Conservation (phyloP, 1,140 invertebrate genomes). For the Plodia interpunctella region DNA sequence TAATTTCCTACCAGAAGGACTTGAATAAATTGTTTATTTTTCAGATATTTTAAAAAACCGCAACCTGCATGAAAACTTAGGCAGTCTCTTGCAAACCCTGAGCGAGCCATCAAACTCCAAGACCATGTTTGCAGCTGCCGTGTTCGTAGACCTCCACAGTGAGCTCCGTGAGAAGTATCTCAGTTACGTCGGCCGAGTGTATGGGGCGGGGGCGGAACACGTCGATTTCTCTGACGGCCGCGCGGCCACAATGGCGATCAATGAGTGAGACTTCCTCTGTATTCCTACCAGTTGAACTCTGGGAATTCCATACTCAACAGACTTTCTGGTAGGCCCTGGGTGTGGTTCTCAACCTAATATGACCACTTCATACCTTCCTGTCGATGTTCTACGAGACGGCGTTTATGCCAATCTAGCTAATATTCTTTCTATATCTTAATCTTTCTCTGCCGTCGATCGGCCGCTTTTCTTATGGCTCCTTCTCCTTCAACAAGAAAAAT, state of each 20-base stretch:
- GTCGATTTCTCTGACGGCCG: constrained; percentile 77
- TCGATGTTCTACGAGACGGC: too few species aligned
- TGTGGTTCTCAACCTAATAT: too few species aligned
- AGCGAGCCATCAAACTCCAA: constrained; percentile 40
- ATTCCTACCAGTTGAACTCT: neutral
- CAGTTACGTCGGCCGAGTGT: constrained; percentile 72
- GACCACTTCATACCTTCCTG: too few species aligned
- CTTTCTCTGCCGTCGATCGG: too few species aligned
- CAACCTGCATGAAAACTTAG: constrained; percentile 79
- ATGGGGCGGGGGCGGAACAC: constrained; percentile 77
- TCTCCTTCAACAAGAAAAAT: too few species aligned
- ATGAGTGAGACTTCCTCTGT: constrained; percentile 59
- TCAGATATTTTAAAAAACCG: constrained; percentile 77
- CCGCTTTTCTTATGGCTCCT: too few species aligned
- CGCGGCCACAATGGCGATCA: constrained; percentile 77
- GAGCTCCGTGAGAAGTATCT: constrained; percentile 76
- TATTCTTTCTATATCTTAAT: too few species aligned
- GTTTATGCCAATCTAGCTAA: too few species aligned
- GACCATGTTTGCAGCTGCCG: constrained; percentile 74
- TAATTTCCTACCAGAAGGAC: too few species aligned
- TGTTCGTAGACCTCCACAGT: constrained; percentile 78
- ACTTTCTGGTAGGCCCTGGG: too few species aligned
- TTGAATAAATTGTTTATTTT: too few species aligned
- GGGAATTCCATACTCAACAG: too few species aligned
- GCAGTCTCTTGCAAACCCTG: constrained; percentile 66